Evolutionary conservation across 2,797 vertebrate genomes (phyloP).

Genomic region (Psittacula derbiana): DNA sequence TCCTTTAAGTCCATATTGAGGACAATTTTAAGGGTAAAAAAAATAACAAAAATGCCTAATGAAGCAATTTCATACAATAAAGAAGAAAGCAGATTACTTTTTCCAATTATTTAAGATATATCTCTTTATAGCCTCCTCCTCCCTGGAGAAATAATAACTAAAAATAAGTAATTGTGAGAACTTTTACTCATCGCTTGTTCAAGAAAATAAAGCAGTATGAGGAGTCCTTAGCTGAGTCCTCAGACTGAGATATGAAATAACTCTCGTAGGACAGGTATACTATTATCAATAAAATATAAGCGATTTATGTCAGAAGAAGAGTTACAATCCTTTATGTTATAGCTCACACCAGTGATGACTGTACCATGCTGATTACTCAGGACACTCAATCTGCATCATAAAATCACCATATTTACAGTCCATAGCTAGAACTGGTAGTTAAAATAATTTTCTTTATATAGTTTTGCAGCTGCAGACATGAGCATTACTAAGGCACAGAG

Average conservation of each 20-base stretch:
- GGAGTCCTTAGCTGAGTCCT: not conserved
- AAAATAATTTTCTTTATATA: slow-evolving; percentile 27
- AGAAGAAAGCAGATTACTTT: not conserved
- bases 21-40: not conserved
- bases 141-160: slow-evolving; percentile 1
- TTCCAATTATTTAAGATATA: slow-evolving; percentile 33
- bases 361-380: not conserved
- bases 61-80: slow-evolving; percentile 9
- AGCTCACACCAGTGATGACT: not conserved
- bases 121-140: slow-evolving; percentile 9
- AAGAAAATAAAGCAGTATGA: slow-evolving; percentile 6
- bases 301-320: not conserved
- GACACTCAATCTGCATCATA: not conserved
- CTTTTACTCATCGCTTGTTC: slow-evolving; percentile 29
- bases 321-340: not conserved
- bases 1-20: not conserved
- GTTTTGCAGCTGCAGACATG: not conserved
- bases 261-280: not conserved
- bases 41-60: not conserved
- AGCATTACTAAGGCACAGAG: not conserved
- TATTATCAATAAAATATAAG: not conserved
- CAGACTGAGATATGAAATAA: not conserved
- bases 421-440: not conserved
- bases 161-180: slow-evolving; percentile 8
- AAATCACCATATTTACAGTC: not conserved